phyloP scores from a whole-genome alignment of 92 coral and sea anemone genomes.

The Meandrina meandrites region DNA sequence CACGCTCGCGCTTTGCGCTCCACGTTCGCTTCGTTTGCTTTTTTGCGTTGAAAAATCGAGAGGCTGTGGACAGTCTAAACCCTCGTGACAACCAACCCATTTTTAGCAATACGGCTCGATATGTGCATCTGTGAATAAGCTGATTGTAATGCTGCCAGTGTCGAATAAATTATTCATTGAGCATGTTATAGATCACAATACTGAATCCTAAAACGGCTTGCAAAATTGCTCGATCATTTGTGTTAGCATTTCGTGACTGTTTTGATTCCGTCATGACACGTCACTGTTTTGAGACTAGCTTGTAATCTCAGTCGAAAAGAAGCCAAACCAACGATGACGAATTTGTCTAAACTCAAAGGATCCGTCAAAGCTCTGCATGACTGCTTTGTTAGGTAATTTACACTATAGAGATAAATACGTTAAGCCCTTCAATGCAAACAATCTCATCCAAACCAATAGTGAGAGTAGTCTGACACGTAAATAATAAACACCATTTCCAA shows the following conservation, averaged over 20 bases:
- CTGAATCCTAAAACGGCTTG: not conserved
- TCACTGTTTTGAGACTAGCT: not conserved
- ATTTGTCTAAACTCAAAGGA: not conserved
- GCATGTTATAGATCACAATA: not conserved
- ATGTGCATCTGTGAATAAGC: too few relatives aligned
- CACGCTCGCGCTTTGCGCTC: too few relatives aligned
- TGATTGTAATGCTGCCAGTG: not conserved
- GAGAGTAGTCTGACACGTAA: not conserved
- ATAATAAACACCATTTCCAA: not conserved
- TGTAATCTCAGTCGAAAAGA: not conserved
- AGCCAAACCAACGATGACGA: not conserved
- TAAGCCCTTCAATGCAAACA: constrained; percentile 13
- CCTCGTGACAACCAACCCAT: too few relatives aligned
- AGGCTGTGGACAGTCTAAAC: too few relatives aligned
- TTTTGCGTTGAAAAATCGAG: too few relatives aligned
- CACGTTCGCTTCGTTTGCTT: too few relatives aligned
- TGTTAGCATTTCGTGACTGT: not conserved
- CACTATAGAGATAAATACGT: not conserved
- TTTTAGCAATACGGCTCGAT: too few relatives aligned
- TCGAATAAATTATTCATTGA: not conserved
- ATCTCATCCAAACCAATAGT: not conserved
- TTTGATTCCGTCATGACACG: not conserved
- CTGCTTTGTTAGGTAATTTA: constrained; percentile 6
- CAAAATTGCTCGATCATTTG: not conserved
- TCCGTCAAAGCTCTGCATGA: not conserved